Base-by-base conservation (phyloP, 2,797 vertebrate species). In the Poeciliopsis turneri region DNA sequence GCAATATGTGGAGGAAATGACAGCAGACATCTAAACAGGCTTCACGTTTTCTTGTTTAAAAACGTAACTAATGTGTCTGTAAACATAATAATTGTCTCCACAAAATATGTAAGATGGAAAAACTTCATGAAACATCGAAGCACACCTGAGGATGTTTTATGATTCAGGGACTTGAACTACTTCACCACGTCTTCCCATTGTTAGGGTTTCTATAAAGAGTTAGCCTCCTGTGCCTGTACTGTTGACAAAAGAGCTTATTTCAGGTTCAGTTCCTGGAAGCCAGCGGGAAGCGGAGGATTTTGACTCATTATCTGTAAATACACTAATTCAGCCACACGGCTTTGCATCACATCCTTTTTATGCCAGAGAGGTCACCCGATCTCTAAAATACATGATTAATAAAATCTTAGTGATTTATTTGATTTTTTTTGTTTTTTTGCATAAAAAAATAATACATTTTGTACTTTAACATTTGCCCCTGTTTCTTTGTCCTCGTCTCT, bases 401-500 rank as follows among this genome's bases (percentile, higher is more conserved):
- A 12, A 8, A 25, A 68, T 68, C 9, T 68, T 25, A 25, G 23
- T 13, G 64, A 70, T 49, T 45, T 33, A 33, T 33, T 33, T 33
- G 3, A 33, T 33, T 33, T 33, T 3, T 66, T 4, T 20, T 57
- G 74, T 77, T 51, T 18, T 9, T 25, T 53, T 25, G 36, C 23
- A n/a, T 5, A 25, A 41, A 73, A 75, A 71, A 20, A 10, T 74
- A 30, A 74, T 72, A 36, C 74, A 70, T 73, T 84, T 43, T 28
- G 47, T 36, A 25, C 78, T 71, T 33, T 53, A 25, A 77, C 2
- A 68, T 49, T 33, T 41, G 61, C 1, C 70, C 70, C 64, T 36
- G 55, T 82, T 73, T 33, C 12, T 81, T 72, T 86, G 81, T 59
- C 80, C 84, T 86, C 55, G 49, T 80, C 79, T 84, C 78, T 73